These are phyloP conservation scores for Athalia circularis DNA, from an alignment of 2,888 invertebrate genomes.

Conservation along the genomic window DNA sequence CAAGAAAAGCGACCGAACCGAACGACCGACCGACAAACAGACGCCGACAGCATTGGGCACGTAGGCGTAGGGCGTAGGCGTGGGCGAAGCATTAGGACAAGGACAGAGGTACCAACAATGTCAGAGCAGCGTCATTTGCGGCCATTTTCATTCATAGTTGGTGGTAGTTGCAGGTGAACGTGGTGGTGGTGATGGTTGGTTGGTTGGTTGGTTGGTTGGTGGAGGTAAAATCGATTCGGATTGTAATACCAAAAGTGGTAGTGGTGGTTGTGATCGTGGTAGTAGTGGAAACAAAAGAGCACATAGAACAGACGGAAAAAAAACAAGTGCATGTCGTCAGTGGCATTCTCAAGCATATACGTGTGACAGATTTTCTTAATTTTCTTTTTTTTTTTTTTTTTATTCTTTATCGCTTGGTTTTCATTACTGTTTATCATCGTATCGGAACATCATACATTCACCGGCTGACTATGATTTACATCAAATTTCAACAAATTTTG, in stretches of 20 bases:
- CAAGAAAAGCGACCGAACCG: constrained; percentile 1
- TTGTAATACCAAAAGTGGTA: constrained; percentile 58
- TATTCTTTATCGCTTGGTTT: no score
- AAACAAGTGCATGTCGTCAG: constrained; percentile 70
- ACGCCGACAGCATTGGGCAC: constrained; percentile 33
- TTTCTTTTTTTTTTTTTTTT: not conserved
- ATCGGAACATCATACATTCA: no score
- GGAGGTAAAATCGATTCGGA: constrained; percentile 50
- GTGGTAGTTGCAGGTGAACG: constrained; percentile 45
- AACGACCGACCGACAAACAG: constrained; percentile 19
- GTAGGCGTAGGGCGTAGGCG: constrained; percentile 45
- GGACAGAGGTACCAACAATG: constrained; percentile 74
- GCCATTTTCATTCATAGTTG: constrained; percentile 48
- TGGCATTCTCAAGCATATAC: constrained; percentile 71
- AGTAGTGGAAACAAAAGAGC: constrained; percentile 70
- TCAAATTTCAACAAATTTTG: no score
- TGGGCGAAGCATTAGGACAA: constrained; percentile 53
- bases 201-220: constrained; percentile 50
- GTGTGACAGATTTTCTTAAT: not conserved
- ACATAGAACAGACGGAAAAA: constrained; percentile 73
- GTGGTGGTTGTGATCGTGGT: constrained; percentile 61
- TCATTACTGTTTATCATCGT: no score
- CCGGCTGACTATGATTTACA: no score
- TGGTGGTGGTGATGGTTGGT: no score
- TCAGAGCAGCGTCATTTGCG: constrained; percentile 55